Base-by-base conservation (phyloP, 1,140 invertebrate species). In the Papilio xuthus region DNA sequence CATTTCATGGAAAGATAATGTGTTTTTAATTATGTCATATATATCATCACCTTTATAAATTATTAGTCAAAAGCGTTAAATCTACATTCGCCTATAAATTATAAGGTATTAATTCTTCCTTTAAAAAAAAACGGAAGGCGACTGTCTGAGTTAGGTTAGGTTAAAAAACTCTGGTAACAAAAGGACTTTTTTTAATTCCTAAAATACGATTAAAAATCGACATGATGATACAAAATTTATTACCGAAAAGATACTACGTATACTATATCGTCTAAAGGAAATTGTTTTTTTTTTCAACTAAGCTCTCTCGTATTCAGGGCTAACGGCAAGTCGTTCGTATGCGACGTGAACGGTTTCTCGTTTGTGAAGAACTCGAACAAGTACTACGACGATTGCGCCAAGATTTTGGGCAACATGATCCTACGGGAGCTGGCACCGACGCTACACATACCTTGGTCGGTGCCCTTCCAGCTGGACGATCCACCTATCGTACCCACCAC, bases 311-410 rank as follows among this genome's bases (percentile, higher is more conserved):
- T 37, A 37, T 37, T 28, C 13, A 97, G 99, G 89, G 99, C 99
- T 23, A 99, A 99, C 95, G 99, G 99, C 26, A 98, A 99, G 91
- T 99, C 99, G 1, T 99, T 98, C 92, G 99, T 99, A 0, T 99
- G 99, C 94, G 99, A 99, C 95, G 99, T 99, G 0, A 99, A 99
- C 94, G 99, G 99, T 2, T 99, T 99, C 93, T 99, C 98, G 90
- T 99, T 99, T 94, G 99, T 99, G 9, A 99, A 99, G 91, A 99
- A 99, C 92, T 99, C 99, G 0, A 98, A 98, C 89, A 99, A 99
- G 91, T 99, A 99, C 94, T 99, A 99, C 90, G 99, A 99, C 93
- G 99, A 99, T 90, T 99, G 98, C 94, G 98, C 99, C 8, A 99
- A 99, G 93, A 99, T 99, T 79, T 94, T 99, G 77, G 98, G 97